Percentiles rank a stretch among this genome's conserved stretches.
These are phyloP conservation scores for Apis mellifera DNA, from an alignment of 1,140 invertebrate genomes.

Conservation along the genomic window Amel_HAv3.1 CM009934.2:6797501-6798000, in stretches of 20 bases:
- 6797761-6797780: not conserved
- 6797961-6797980: not conserved
- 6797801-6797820: not conserved
- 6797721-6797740: slow-evolving; percentile 2
- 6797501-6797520: too few relatives aligned
- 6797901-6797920: too few relatives aligned
- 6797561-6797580: not conserved
- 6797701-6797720: not conserved
- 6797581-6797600: not conserved
- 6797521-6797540: not conserved
- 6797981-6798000: not conserved
- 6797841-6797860: not conserved
- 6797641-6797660: too few relatives aligned
- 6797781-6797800: not conserved
- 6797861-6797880: not conserved
- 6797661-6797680: too few relatives aligned
- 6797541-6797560: not conserved
- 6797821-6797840: not conserved
- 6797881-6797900: not conserved
- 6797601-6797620: too few relatives aligned
- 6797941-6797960: too few relatives aligned
- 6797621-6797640: too few relatives aligned
- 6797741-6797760: not conserved
- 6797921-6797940: not conserved
- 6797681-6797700: too few relatives aligned